phyloP scores from a whole-genome alignment of 2,888 invertebrate genomes.

The Caradrina kadenii region DNA sequence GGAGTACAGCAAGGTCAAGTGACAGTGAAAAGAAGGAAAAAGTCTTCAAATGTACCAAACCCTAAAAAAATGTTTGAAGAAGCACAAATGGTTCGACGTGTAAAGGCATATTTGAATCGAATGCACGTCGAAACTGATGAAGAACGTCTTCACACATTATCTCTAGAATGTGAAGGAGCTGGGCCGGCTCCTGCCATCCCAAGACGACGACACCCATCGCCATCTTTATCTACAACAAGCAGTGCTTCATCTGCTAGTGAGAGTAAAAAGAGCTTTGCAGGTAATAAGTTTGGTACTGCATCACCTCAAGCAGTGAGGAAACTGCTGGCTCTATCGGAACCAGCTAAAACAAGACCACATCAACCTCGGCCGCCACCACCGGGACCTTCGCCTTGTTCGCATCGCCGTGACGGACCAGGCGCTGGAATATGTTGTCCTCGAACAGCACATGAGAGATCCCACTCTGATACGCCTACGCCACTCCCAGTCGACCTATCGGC shows the following conservation, averaged over 20 bases:
- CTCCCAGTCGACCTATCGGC: slow-evolving; percentile 97
- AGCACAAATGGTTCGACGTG: slow-evolving; percentile 99
- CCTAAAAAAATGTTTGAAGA: slow-evolving; percentile 99
- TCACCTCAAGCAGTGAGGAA: slow-evolving; percentile 99
- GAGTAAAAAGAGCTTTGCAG: slow-evolving; percentile 91
- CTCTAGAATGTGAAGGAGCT: slow-evolving; percentile 96
- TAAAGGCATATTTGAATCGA: slow-evolving; percentile 98
- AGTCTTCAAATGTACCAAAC: slow-evolving; percentile 97
- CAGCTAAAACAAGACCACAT: slow-evolving; percentile 96
- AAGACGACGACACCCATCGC: slow-evolving; percentile 96
- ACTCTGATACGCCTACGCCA: slow-evolving; percentile 96
- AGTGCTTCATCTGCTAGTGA: slow-evolving; percentile 97
- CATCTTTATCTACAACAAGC: slow-evolving; percentile 97
- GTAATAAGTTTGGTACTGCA: slow-evolving; percentile 95
- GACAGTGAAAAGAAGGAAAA: slow-evolving; percentile 97
- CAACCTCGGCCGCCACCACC: slow-evolving; percentile 93
- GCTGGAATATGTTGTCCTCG: slow-evolving; percentile 85
- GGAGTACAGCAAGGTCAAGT: slow-evolving; percentile 93
- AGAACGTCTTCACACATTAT: slow-evolving; percentile 96
- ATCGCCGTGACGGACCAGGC: slow-evolving; percentile 91
- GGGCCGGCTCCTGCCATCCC: slow-evolving; percentile 91
- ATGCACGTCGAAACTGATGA: slow-evolving; percentile 98
- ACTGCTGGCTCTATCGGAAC: slow-evolving; percentile 97
- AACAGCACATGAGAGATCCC: slow-evolving; percentile 96
- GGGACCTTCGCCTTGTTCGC: slow-evolving; percentile 92